Base-by-base conservation (phyloP, 1,140 invertebrate genomes). In the Tetramorium alpestre region DNA sequence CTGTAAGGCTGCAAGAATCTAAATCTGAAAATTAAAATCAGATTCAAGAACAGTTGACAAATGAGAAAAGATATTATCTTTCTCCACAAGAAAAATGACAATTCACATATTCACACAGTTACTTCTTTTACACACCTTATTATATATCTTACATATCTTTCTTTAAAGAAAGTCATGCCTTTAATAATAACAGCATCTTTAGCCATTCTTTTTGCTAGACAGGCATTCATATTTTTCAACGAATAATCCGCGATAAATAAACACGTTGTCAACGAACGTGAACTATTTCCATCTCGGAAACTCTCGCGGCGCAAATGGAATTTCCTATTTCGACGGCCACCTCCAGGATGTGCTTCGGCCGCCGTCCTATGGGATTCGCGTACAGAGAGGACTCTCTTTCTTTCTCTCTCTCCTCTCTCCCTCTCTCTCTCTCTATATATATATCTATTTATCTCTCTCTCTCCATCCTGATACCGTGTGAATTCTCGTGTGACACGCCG, bases 401-500 rank as follows among this genome's bases (percentile, higher is more conserved):
- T 78, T 25, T 82, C 64, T 49, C 28, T 28, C 25, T 49, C 60
- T 11, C 22, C 58, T 64, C 44, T 67, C 18, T 81, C 64, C 69
- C 28, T 78, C 44, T 78, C 28, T 49, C 28, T 67, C 18, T 81
- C 77, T 81, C 33, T 78, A 22, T 22, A 22, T 22, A 22, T 22
- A 22, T 22, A 22, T 22, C 22, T 22, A 22, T 22, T 22, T 22
- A 25, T 78, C 44, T 49, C 38, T 80, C 22, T 33, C n/a, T 67
- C 10, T 22, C 10, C 28, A 25, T 69, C n/a, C 47, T 47, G 56
- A 47, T 28, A 13, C 54, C 22, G 44, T 28, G 7, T 22, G 70
- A 76, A 51, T 75, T 90, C 58, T 85, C 89, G 58, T 62, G 75
- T 82, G 86, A 78, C 77, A 58, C 47, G 64, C 87, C 86, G 73